A percentile compares a stretch with the other conserved stretches of the same genome.
Evolutionary conservation across 2,113 vertebrate species (phyloP).

Genomic region (Petrocephalus microphthalmus): DNA sequence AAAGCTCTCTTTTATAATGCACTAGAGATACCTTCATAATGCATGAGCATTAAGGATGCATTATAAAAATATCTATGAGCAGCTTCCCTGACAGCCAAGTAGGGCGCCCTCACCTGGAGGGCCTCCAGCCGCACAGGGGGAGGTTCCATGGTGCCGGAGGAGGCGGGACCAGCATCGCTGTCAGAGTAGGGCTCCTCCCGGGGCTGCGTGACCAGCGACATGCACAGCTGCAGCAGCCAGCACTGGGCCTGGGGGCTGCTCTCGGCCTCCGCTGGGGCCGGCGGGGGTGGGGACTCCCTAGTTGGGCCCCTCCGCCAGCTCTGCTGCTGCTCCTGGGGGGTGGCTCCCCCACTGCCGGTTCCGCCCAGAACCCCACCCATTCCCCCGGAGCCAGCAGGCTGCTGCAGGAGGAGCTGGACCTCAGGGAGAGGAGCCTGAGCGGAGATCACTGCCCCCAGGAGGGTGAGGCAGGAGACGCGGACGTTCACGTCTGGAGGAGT

Average conservation of each 20-base stretch:
- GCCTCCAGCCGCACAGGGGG: slow-evolving; percentile 84
- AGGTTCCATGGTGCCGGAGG: slow-evolving; percentile 61
- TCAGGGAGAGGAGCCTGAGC: slow-evolving; percentile 84
- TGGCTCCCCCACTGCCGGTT: slow-evolving; percentile 34
- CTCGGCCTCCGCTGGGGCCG: slow-evolving; percentile 31
- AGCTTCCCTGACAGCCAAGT: not conserved
- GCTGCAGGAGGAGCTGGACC: slow-evolving; percentile 80
- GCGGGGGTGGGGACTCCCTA: slow-evolving; percentile 29
- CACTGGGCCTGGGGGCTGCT: slow-evolving; percentile 40
- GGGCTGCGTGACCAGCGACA: slow-evolving; percentile 70
- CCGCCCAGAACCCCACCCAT: slow-evolving; percentile 28
- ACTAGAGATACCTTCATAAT: too few species aligned
- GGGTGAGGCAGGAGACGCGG: slow-evolving; percentile 82
- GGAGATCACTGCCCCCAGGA: slow-evolving; percentile 80
- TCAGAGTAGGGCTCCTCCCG: slow-evolving; percentile 74
- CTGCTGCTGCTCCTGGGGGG: slow-evolving; percentile 47
- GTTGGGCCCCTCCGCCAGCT: slow-evolving; percentile 54
- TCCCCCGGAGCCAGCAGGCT: slow-evolving; percentile 59
- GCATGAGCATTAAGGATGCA: too few species aligned
- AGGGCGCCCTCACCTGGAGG: slow-evolving; percentile 70
- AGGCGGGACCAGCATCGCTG: slow-evolving; percentile 46
- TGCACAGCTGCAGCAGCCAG: slow-evolving; percentile 81
- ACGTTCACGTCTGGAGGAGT: slow-evolving; percentile 80
- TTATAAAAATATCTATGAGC: too few species aligned
- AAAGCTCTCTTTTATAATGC: too few species aligned